Base-by-base conservation (phyloP, 2,113 vertebrate genomes). In the Nyctibius bracteatus region DNA sequence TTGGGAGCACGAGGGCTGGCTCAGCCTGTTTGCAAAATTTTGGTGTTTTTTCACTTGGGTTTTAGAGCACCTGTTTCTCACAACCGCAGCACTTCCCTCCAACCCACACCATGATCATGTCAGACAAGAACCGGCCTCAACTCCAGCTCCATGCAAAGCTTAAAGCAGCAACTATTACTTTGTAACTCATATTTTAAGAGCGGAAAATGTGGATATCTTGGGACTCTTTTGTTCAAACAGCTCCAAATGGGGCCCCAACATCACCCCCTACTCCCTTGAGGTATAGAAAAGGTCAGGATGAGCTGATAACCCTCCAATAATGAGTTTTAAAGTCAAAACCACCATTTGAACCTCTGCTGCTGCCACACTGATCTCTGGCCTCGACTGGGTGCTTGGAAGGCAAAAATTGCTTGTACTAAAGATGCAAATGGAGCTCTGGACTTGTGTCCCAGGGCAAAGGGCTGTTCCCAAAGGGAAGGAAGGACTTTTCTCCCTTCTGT, bases 41-140 rank as follows among this genome's bases (percentile, higher is more conserved):
- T 5, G 28, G 27, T 39, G 66, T 1, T 55, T 80, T 79, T 81
- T 30, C 58, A n/a, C 35, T 57, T 63, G 7, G 7, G 37, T n/a
- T 62, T 68, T 39, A 31, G 33, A 89, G 54, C 61, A 31, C 8
- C 14, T 10, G 9, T 73, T 73, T 37, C 73, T 62, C 47, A 20
- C 46, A 63, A 2, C 11, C 1, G 1, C 72, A n/a, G 59, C 35
- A 6, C 25, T 43, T 68, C 41, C 39, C 61, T 62, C 25, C 61
- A 80, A 14, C 47, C 35, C 54, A 33, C 1, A 2, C 54, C 22
- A 24, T 1, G 1, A 10, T 5, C 30, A 5, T 3, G n/a, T 31
- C 68, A 74, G 67, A 43, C n/a, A 27, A 70, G 44, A 66, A 46
- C 44, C 2, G 1, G 17, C 52, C 67, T 73, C 67, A 19, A 7